Base-by-base conservation (phyloP, 2,888 invertebrate species). In the Ochropleura plecta region DNA sequence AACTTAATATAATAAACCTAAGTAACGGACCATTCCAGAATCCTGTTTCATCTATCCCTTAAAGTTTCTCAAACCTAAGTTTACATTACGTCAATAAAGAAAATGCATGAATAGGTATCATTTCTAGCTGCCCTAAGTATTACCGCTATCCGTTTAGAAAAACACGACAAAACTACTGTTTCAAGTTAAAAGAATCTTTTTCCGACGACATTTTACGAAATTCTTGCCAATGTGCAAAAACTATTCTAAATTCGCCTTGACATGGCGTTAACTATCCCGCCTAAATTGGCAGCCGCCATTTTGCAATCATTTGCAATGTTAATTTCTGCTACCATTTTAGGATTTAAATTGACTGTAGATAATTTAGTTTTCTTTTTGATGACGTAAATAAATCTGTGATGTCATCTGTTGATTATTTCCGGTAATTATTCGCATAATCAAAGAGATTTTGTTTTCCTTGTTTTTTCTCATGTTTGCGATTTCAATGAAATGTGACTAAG, bases 291-390 rank as follows among this genome's bases (percentile, higher is more conserved):
- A 76, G 73, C 57, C 51, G 73, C 75, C 80, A 78, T 85, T 81
- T 76, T 76, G 83, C 62, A 85, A 85, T 79, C 48, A 83, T 84
- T 85, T 84, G 81, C 78, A 84, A 85, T 86, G 84, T 83, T 88
- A 86, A 86, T 88, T 86, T 87, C 70, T 88, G 83, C 77, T 86
- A 87, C 86, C 80, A 76, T 86, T 85, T 84, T 86, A 82, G 80
- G 83, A 81, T 82, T 69, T 73, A 73, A 79, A 84, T 82, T 73
- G 76, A 16, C 59, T 59, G 46, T 78, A 72, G 74, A 84, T 76
- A 71, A 70, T 80, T 78, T 66, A 40, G 53, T 85, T 83, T 76
- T 71, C 70, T 64, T 62, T 73, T 70, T 63, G n/a, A 44, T 75
- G 76, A 77, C 55, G 78, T 53, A 78, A 78, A 51, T 40, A 12